Evolutionary conservation across 2,888 invertebrate genomes (phyloP).

Genomic region (Metellina segmentata): DNA sequence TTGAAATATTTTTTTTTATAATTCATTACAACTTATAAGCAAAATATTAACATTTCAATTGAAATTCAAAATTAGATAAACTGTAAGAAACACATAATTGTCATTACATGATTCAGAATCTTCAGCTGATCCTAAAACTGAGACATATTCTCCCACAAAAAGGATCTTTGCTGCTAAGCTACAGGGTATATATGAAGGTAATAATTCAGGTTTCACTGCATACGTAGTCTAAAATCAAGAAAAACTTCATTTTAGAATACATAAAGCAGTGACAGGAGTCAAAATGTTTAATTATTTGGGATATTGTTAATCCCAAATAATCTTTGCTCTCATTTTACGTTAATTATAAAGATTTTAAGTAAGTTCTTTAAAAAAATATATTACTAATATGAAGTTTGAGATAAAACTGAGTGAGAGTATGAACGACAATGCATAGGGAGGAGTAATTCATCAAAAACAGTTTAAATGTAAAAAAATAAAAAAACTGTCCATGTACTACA

Average conservation of each 20-base stretch:
- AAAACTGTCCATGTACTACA: too few species aligned
- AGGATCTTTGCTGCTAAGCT: constrained; percentile 91
- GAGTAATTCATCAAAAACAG: too few species aligned
- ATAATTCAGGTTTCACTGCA: constrained; percentile 84
- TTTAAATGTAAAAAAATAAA: too few species aligned
- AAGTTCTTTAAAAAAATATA: background rate
- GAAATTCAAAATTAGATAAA: too few species aligned
- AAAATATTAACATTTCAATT: too few species aligned
- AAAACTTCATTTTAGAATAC: background rate
- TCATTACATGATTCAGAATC: constrained; percentile 68
- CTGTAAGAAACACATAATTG: background rate
- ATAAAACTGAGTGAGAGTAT: too few species aligned
- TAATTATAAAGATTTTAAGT: background rate
- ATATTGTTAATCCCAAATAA: background rate
- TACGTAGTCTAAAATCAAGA: constrained; percentile 6
- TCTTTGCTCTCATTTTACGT: background rate
- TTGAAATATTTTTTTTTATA: too few species aligned
- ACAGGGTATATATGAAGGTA: constrained; percentile 90
- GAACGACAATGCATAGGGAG: too few species aligned
- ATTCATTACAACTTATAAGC: too few species aligned
- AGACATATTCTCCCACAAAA: constrained; percentile 93
- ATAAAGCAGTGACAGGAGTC: too few species aligned
- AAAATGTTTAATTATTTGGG: too few species aligned
- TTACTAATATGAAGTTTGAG: background rate
- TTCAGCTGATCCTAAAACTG: constrained; percentile 85